Conservation (phyloP, 2,113 vertebrate genomes). For the Cyphomyrus discorhynchus region DNA sequence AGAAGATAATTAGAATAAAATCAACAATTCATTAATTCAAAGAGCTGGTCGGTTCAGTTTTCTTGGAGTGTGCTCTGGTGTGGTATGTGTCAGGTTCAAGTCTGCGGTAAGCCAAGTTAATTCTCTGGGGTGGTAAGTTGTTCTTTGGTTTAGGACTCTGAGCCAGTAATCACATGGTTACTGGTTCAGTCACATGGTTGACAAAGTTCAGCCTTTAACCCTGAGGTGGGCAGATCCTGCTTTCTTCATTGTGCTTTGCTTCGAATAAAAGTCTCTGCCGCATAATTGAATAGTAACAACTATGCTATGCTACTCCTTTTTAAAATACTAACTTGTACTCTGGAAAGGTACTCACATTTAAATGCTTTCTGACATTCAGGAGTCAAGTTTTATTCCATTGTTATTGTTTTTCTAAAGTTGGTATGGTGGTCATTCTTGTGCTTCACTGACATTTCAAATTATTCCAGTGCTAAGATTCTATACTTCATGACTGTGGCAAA, state of each 20-base stretch:
- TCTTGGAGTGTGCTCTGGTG: background rate
- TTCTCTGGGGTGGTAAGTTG: background rate
- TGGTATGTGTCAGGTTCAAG: background rate
- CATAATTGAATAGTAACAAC: background rate
- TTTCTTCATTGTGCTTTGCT: background rate
- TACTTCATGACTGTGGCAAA: background rate
- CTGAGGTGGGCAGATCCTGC: too few relatives aligned
- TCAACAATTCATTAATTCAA: background rate
- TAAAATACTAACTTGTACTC: background rate
- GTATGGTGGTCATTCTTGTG: background rate
- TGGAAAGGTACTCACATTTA: background rate
- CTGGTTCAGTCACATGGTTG: background rate
- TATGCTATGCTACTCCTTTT: background rate
- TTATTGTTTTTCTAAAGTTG: background rate
- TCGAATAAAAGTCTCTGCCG: background rate
- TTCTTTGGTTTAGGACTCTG: background rate
- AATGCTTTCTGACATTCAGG: background rate
- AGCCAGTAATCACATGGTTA: background rate
- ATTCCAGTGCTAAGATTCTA: background rate
- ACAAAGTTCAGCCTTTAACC: background rate
- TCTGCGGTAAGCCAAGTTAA: background rate
- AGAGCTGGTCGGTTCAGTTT: background rate
- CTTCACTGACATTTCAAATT: background rate
- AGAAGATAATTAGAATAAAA: background rate
- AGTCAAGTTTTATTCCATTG: background rate